Conservation (phyloP, 2,797 vertebrate genomes). For the Sebastes trivittatus region DNA sequence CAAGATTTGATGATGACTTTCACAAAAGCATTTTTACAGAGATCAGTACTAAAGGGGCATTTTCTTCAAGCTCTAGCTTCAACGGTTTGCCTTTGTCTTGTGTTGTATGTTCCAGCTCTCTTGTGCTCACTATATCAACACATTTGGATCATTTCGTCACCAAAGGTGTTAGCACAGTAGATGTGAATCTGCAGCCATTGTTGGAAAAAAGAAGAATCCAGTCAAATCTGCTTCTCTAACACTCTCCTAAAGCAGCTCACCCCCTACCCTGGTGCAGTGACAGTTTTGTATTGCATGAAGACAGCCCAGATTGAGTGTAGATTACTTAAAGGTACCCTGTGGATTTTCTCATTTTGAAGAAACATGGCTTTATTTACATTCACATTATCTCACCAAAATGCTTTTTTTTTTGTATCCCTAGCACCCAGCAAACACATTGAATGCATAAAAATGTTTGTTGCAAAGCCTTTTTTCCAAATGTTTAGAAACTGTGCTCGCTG, state of each 20-base stretch:
- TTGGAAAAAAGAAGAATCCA: neutral
- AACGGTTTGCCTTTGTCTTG: neutral
- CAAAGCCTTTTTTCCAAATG: neutral
- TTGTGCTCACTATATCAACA: neutral
- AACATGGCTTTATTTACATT: constrained; percentile 13
- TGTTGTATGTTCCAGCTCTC: neutral
- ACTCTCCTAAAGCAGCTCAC: neutral
- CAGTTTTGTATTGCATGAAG: constrained; percentile 1
- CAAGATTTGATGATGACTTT: constrained; percentile 29
- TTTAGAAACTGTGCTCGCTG: neutral
- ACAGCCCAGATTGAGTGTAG: neutral
- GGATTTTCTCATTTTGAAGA: constrained; percentile 14
- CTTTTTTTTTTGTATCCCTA: neutral
- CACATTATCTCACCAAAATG: neutral
- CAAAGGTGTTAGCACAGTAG: neutral
- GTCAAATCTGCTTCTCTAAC: neutral
- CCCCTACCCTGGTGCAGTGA: neutral
- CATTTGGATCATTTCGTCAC: neutral
- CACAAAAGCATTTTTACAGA: neutral
- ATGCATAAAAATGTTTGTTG: neutral
- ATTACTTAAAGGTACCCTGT: constrained; percentile 21
- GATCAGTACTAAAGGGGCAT: constrained; percentile 14
- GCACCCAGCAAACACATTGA: neutral
- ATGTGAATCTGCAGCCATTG: neutral
- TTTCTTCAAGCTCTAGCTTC: constrained; percentile 5